These are phyloP conservation scores for Caenorhabditis briggsae DNA, from an alignment of 1,140 invertebrate genomes.

Conservation along the genomic window DNA sequence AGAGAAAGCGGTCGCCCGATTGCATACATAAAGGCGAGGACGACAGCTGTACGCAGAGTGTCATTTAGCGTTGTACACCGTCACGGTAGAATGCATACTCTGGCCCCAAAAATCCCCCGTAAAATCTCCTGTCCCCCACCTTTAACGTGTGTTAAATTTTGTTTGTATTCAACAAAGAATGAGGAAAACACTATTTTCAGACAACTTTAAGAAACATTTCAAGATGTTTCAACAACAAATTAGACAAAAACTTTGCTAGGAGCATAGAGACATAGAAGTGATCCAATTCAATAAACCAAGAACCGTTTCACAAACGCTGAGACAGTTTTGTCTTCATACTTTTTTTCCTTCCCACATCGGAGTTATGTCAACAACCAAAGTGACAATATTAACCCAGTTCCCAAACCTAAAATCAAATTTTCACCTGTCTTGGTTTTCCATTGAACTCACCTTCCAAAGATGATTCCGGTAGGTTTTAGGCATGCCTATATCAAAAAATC, in stretches of 20 bases:
- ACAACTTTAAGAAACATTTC: too few relatives aligned
- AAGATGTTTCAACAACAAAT: neutral
- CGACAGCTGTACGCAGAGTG: too few relatives aligned
- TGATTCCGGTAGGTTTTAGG: slow-evolving; percentile 23
- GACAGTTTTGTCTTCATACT: neutral
- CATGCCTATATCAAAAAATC: slow-evolving; percentile 17
- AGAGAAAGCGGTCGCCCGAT: too few relatives aligned
- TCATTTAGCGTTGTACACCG: too few relatives aligned
- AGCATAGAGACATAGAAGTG: neutral
- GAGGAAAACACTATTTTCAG: too few relatives aligned
- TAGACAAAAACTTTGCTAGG: neutral
- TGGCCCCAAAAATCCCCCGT: too few relatives aligned
- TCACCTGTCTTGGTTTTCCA: neutral
- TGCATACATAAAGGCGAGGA: too few relatives aligned
- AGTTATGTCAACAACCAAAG: slow-evolving; percentile 3
- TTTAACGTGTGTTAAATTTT: too few relatives aligned
- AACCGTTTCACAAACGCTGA: neutral
- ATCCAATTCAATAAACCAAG: neutral
- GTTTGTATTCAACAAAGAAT: too few relatives aligned
- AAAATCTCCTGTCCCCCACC: too few relatives aligned
- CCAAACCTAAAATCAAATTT: neutral
- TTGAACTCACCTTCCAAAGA: slow-evolving; percentile 27
- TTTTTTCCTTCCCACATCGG: neutral
- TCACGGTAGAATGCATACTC: too few relatives aligned
- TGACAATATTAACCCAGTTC: slow-evolving; percentile 30